Evolutionary conservation across 2,797 vertebrate genomes (phyloP).

Genomic region (Tapera naevia): DNA sequence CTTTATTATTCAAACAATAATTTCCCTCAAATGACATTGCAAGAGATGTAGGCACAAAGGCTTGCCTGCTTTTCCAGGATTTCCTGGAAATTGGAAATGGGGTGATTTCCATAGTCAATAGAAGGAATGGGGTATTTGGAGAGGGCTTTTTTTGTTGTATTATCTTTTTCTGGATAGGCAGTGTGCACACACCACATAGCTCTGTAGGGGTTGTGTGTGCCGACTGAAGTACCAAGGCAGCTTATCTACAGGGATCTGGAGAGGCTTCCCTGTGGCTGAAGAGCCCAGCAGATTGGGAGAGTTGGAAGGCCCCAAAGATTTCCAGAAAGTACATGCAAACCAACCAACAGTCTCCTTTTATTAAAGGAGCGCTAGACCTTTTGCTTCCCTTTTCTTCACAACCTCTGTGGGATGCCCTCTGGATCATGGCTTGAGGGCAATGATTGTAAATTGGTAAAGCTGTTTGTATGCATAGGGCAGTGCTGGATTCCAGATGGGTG

Average conservation of each 20-base stretch:
- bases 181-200: background rate
- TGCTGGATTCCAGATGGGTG: background rate
- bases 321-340: background rate
- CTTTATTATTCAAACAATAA: background rate
- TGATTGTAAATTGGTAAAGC: background rate
- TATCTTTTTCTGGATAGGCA: background rate
- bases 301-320: background rate
- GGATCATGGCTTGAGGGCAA: background rate
- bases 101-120: background rate
- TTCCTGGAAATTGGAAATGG: background rate
- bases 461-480: background rate
- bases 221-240: background rate
- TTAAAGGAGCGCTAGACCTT: background rate
- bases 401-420: background rate
- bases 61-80: background rate
- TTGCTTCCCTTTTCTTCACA: background rate
- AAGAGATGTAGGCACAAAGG: background rate
- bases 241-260: background rate
- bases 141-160: background rate
- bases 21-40: background rate
- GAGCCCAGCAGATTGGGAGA: background rate
- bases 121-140: background rate
- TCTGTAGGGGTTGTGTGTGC: background rate
- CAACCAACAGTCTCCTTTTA: background rate
- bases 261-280: background rate